Evolutionary conservation across 2,113 vertebrate species (phyloP), one percentile per base, ranked within the genome.

Genomic region (Caracal caracal): DNA sequence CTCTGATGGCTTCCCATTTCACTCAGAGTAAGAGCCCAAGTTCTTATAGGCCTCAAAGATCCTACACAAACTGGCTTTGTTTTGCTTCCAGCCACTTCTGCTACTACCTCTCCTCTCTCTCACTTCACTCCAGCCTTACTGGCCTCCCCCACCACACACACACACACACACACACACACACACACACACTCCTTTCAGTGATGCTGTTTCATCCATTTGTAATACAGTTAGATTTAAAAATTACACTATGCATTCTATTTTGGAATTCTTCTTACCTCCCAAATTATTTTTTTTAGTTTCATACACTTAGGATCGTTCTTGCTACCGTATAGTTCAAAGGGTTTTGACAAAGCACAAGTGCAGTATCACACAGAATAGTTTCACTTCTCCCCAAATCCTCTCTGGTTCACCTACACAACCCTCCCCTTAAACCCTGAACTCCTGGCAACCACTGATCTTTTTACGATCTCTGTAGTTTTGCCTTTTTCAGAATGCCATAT

Each of bases 1-100:
- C 49, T 49, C 49, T 13, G 40, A 43, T 78, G 37, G 26, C 47
- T 59, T 63, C 56, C 33, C 1, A 3, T 3, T 65, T 37, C n/a
- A 35, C 63, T 78, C 63, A 49, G 30, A 73, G 19, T 26, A 37
- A 56, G 33, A 87, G 59, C 19, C 81, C 40, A 40, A 3, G 35
- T 56, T 15, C 63, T 53, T 8, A 2, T 28, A 49, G 59, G 28
- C 26, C 40, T 84, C 2, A 15, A 83, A 35, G 35, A 10, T 8
- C 26, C 16, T 49, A 11, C 30, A 24, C 0, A 40, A 13, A 0
- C 8, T 47, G 35, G n/a, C 16, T 61, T 49, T 2, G 0, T 49
- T 51, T 75, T 49, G 26, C 37, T 51, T 63, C 53, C 2, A 11
- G 35, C 12, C 0, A 0, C 33, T 3, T 24, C 17, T 47, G 12